Evolutionary conservation across 2,113 vertebrate species (phyloP).

Genomic region (Malurus elegans): DNA sequence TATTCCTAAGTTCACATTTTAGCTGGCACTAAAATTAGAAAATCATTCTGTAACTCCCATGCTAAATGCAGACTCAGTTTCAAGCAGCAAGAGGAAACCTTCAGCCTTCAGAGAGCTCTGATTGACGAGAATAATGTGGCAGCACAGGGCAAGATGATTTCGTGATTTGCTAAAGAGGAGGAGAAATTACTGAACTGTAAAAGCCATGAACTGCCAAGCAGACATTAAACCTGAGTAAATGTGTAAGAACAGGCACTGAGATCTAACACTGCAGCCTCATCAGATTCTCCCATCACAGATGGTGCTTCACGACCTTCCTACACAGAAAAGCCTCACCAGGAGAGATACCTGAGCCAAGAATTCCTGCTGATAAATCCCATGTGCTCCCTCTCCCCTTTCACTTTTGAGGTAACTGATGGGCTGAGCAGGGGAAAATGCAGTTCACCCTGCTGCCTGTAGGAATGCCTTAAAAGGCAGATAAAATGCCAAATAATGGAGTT

Average conservation of each 20-base stretch:
- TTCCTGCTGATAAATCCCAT: background rate
- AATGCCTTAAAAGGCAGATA: background rate
- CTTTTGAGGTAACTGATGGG: background rate
- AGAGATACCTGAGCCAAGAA: background rate
- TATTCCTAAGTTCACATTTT: background rate
- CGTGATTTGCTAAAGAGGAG: background rate
- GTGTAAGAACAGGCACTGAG: background rate
- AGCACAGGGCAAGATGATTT: background rate
- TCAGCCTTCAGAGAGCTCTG: background rate
- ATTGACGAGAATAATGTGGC: background rate
- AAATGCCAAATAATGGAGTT: background rate
- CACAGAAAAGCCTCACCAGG: background rate
- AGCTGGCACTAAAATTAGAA: background rate
- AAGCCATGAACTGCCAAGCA: background rate
- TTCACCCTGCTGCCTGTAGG: background rate
- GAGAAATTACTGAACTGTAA: background rate
- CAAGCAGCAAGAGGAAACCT: background rate
- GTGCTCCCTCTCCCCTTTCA: background rate
- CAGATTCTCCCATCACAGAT: background rate
- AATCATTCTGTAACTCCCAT: background rate
- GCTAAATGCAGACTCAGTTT: background rate
- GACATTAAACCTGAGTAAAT: background rate
- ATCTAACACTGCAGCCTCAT: background rate
- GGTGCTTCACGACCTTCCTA: background rate
- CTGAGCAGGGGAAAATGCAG: background rate